Evolutionary conservation across 1,140 invertebrate species (phyloP).

Genomic region (Drosophila elegans): DNA sequence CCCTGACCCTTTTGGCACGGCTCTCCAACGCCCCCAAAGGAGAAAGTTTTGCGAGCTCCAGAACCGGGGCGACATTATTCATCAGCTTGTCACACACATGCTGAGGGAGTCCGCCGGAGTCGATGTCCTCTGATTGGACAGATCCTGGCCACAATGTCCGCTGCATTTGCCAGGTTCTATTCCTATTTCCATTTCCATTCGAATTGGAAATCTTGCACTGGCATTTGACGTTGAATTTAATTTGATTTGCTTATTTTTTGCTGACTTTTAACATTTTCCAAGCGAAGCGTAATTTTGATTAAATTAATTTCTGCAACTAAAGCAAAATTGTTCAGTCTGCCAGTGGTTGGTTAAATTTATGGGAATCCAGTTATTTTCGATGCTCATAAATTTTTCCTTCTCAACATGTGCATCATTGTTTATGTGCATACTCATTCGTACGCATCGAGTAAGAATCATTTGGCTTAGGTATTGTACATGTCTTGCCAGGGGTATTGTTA

Average conservation of each 20-base stretch:
- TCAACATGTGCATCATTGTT: constrained; percentile 43
- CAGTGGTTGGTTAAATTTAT: constrained; percentile 55
- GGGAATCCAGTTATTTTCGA: constrained; percentile 24
- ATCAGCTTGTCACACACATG: constrained; percentile 44
- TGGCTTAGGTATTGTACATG: neutral
- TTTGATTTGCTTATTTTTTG: constrained; percentile 65
- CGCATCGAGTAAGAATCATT: neutral
- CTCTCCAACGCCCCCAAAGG: neutral
- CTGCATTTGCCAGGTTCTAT: constrained; percentile 17
- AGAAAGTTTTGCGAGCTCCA: constrained; percentile 36
- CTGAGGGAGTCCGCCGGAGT: constrained; percentile 11
- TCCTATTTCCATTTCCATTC: constrained; percentile 27
- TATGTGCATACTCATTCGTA: constrained; percentile 16
- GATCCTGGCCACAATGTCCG: constrained; percentile 26
- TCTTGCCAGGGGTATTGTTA: neutral
- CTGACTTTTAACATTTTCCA: constrained; percentile 33
- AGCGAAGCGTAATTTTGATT: constrained; percentile 44
- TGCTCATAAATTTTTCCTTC: constrained; percentile 43
- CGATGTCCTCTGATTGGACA: constrained; percentile 29
- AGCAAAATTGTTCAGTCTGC: constrained; percentile 44
- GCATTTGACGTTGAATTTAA: constrained; percentile 43
- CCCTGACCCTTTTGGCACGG: constrained; percentile 31
- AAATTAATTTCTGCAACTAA: constrained; percentile 67
- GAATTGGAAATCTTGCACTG: constrained; percentile 28
- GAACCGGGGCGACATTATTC: constrained; percentile 37